These are phyloP conservation scores for Cirrhinus mrigala DNA, from an alignment of 2,797 vertebrate species.

Conservation along the genomic window DNA sequence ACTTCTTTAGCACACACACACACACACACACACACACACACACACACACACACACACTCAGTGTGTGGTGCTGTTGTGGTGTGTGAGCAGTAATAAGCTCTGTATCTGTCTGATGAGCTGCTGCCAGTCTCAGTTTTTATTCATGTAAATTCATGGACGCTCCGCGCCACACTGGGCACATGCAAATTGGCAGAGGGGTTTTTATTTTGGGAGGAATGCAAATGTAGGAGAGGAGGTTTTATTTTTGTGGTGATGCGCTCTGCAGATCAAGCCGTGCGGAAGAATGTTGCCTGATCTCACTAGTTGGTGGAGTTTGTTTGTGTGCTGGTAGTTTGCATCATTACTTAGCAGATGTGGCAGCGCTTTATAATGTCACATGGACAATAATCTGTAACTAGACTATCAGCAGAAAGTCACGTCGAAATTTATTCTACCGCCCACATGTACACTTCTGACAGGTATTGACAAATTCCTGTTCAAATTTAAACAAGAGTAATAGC, in stretches of 20 bases:
- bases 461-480: background rate
- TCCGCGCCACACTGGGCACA: conserved; percentile 22
- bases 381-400: background rate
- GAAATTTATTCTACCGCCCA: background rate
- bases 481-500: too few relatives aligned
- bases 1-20: background rate
- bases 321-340: background rate
- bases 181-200: conserved; percentile 27
- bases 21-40: conserved; percentile 12
- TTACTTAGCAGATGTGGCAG: background rate
- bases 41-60: conserved; percentile 13
- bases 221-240: conserved; percentile 54
- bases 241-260: background rate
- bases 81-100: conserved; percentile 18
- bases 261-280: background rate
- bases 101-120: conserved; percentile 25
- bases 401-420: background rate
- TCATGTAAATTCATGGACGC: conserved; percentile 42
- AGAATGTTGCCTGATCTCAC: background rate
- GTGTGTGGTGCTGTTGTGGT: conserved; percentile 35
- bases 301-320: background rate
- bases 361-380: too few relatives aligned
- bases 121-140: conserved; percentile 35
- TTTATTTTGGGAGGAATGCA: conserved; percentile 60
- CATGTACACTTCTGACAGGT: background rate